These are phyloP conservation scores for Brachionus calyciflorus DNA, from an alignment of 1,140 invertebrate genomes.

Conservation along the genomic window DNA sequence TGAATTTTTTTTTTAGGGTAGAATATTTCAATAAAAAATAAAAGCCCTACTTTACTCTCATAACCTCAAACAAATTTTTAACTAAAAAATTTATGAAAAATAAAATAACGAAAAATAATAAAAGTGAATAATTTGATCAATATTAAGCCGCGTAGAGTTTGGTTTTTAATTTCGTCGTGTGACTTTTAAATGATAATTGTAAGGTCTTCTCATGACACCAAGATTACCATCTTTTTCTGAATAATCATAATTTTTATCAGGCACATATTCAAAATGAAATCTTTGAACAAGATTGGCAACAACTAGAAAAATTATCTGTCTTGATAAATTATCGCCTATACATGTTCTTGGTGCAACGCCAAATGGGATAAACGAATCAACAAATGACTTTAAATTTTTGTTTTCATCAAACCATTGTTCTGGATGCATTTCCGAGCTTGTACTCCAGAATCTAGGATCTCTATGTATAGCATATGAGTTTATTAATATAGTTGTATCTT, in stretches of 20 bases:
- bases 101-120: background rate
- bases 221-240: constrained; percentile 8
- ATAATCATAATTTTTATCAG: constrained; percentile 19
- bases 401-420: constrained; percentile 39
- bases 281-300: constrained; percentile 9
- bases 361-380: constrained; percentile 41
- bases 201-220: constrained; percentile 20
- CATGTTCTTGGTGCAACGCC: constrained; percentile 28
- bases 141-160: too few relatives aligned
- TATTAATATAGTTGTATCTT: constrained; percentile 33
- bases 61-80: too few relatives aligned
- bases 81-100: too few relatives aligned
- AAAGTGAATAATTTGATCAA: background rate
- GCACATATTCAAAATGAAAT: constrained; percentile 32
- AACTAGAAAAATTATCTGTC: constrained; percentile 25
- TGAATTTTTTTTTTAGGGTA: too few relatives aligned
- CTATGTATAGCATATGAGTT: constrained; percentile 29
- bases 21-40: too few relatives aligned
- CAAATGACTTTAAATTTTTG: constrained; percentile 25
- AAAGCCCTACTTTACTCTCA: too few relatives aligned
- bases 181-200: constrained; percentile 32
- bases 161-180: background rate
- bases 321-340: constrained; percentile 40
- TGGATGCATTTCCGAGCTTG: background rate
- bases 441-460: constrained; percentile 9